phyloP scores from a whole-genome alignment of 2,888 invertebrate genomes.

The Teinopalpus imperialis region DNA sequence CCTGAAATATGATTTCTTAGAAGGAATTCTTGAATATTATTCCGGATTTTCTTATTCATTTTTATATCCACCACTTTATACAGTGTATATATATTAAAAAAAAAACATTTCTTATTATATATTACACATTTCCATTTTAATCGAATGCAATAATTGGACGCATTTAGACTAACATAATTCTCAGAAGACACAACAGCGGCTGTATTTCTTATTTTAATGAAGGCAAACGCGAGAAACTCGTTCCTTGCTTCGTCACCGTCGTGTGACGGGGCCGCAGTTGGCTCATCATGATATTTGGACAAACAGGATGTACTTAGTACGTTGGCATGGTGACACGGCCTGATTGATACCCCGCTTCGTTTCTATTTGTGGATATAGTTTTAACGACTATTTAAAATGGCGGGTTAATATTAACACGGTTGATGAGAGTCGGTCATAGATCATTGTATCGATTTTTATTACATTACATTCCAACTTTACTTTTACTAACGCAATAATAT shows the following conservation, averaged over 20 bases:
- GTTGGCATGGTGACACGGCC: slow-evolving; percentile 51
- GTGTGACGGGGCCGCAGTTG: slow-evolving; percentile 30
- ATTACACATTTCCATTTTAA: not conserved
- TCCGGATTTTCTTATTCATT: no score
- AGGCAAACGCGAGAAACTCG: slow-evolving; percentile 18
- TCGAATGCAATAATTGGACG: not conserved
- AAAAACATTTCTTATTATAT: no score
- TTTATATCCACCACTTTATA: no score
- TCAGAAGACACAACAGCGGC: slow-evolving; percentile 5
- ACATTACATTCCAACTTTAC: no score
- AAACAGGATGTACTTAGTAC: slow-evolving; percentile 55
- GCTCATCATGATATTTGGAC: slow-evolving; percentile 49
- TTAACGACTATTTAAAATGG: no score
- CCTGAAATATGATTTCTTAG: no score
- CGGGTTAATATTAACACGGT: no score
- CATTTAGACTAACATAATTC: slow-evolving; percentile 2
- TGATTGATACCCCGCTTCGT: slow-evolving; percentile 34
- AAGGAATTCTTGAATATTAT: no score
- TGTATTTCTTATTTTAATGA: slow-evolving; percentile 11
- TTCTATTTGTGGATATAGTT: not conserved
- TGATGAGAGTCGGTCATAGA: no score
- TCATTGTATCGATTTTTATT: no score
- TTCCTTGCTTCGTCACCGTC: slow-evolving; percentile 24
- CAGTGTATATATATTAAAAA: no score
- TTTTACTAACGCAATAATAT: no score